Conservation (phyloP, 1,140 invertebrate genomes). For the Temnothorax longispinosus region DNA sequence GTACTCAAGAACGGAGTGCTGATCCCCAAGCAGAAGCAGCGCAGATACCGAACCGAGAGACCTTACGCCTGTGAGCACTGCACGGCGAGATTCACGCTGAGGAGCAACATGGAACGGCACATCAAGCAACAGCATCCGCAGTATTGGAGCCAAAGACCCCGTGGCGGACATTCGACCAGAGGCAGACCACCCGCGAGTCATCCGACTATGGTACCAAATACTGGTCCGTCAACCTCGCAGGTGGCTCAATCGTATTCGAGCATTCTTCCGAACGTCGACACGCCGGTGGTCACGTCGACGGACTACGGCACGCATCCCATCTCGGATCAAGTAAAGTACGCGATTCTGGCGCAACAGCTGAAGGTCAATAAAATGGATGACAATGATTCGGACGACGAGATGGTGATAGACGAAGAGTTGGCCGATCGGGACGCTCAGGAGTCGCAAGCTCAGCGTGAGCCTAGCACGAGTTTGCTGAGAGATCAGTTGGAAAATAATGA, state of each 20-base stretch:
- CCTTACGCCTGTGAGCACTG: conserved; percentile 96
- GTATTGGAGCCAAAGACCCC: conserved; percentile 92
- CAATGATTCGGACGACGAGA: conserved; percentile 89
- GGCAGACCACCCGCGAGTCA: conserved; percentile 84
- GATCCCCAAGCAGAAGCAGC: conserved; percentile 96
- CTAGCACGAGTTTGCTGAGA: conserved; percentile 79
- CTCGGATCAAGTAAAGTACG: conserved; percentile 92
- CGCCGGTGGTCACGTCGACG: conserved; percentile 9
- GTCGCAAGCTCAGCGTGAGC: conserved; percentile 76
- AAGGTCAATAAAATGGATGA: conserved; percentile 86
- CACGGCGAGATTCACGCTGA: conserved; percentile 94
- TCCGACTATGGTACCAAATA: conserved; percentile 72
- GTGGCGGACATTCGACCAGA: conserved; percentile 85
- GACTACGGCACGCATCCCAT: conserved; percentile 83
- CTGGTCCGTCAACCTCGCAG: conserved; percentile 61
- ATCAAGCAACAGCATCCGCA: conserved; percentile 97
- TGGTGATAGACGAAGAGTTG: conserved; percentile 90
- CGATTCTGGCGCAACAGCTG: conserved; percentile 91
- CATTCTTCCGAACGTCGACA: conserved; percentile 70
- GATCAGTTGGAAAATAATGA: conserved; percentile 79
- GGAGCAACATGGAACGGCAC: conserved; percentile 97
- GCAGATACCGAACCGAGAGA: conserved; percentile 95
- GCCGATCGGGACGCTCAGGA: conserved; percentile 60
- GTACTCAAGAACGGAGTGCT: conserved; percentile 95
- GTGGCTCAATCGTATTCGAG: conserved; percentile 67